Evolutionary conservation across 2,888 invertebrate species (phyloP), one percentile per base, ranked within the genome.

Genomic region (Parapristionchus giblindavisi): DNA sequence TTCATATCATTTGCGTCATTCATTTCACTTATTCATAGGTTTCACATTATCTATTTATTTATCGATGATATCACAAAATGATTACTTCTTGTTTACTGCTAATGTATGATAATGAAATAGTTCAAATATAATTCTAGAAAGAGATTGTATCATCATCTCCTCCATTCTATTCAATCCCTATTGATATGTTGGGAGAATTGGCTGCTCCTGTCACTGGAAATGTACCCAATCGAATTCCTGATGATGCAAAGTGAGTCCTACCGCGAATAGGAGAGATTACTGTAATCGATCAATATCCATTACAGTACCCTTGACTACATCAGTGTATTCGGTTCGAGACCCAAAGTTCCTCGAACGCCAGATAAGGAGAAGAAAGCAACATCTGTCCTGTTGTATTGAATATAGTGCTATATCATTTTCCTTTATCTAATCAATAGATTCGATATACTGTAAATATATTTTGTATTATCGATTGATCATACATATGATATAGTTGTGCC

Each of bases 261-360:
- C 27, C 32, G 61, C 11, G n/a, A 14, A 54, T 8, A 43, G 8
- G 17, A 43, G 17, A 29, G 17, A 60, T 3, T 17, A 2, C 60
- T 34, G 8, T 8, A 5, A 34, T 17, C 29, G 3, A 60, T 24
- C 36, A 14, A 5, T 0, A 14, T 21, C 48, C 3, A 32, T 65
- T 58, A 24, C 61, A 73, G 73, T 61, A 51, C 73, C 4, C 61
- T 61, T 4, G 73, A 73, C 34, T 73, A 73, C 61, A 73, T 73
- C 34, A 32, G 48, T 34, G 73, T 73, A 4, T 73, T 73, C 29
- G 73, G 73, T 3, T 73, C 73, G 4, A 60, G 73, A 34, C 73
- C 73, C 2, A 73, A 73, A 61, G 61, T 73, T n/a, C 73, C 61
- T 1, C 43, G 73, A 21, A 73, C 73, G 14, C 73, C 73, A 8